Evolutionary conservation across 2,888 invertebrate genomes (phyloP).

Genomic region (Isotomurus palustris): DNA sequence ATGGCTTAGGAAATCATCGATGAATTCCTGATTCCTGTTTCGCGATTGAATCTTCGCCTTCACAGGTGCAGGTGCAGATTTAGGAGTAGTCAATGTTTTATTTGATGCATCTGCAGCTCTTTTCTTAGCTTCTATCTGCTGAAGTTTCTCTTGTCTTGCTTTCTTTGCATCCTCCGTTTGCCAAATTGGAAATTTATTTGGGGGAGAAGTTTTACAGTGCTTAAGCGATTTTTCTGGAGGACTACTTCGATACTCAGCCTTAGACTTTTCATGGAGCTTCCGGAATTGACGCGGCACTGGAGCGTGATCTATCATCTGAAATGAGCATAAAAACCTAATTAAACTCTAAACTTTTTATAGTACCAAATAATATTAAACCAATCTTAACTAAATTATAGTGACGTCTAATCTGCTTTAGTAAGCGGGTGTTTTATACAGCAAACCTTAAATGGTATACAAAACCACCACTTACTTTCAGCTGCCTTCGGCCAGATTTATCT

Average conservation of each 20-base stretch:
- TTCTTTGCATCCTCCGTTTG: constrained; percentile 3
- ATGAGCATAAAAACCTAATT: background rate
- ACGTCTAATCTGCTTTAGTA: too few species aligned
- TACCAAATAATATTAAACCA: too few species aligned
- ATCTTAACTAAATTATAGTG: too few species aligned
- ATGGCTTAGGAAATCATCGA: constrained; percentile 14
- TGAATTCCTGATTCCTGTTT: constrained; percentile 17
- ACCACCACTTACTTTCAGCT: too few species aligned
- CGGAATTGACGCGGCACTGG: background rate
- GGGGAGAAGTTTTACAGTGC: too few species aligned
- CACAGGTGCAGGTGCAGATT: background rate
- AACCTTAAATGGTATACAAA: too few species aligned
- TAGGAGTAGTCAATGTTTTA: background rate
- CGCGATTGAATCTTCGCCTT: constrained; percentile 17
- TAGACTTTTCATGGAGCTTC: background rate
- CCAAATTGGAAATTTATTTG: background rate
- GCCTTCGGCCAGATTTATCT: too few species aligned
- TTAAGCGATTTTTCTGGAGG: background rate
- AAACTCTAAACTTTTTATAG: background rate
- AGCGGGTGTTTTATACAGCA: too few species aligned
- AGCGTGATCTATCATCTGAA: background rate
- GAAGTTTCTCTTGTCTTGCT: constrained; percentile 2
- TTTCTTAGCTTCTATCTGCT: constrained; percentile 12
- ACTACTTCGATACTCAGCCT: background rate
- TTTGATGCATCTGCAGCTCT: background rate